Base-by-base conservation (phyloP, 53 echinoderm and acorn worm genomes). In the Luidia sarsii region DNA sequence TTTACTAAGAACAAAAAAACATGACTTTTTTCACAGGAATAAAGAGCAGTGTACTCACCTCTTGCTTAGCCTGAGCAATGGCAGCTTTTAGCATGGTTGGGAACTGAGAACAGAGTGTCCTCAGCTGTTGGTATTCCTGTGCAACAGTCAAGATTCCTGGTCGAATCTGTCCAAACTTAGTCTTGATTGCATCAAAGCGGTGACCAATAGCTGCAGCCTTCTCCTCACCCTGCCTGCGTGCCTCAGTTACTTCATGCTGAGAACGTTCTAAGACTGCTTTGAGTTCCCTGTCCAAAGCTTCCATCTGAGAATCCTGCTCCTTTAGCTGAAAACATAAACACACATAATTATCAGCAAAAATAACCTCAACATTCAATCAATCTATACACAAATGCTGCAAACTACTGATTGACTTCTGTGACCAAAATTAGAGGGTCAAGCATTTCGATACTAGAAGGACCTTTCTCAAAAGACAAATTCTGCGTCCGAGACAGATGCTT, bases 91-190 rank as follows among this genome's bases (percentile, higher is more conserved):
- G 86, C 75, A 97, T 83, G 22, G 84, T 62, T 21, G 97, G 97
- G 57, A 97, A 97, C 77, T 97, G 93, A 18, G 82, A 70, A 48
- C 97, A 97, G 67, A 97, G 64, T 7, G 83, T 67, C 50, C 97
- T 71, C 50, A 97, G 85, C 63, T 97, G 92, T 65, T 97, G 87
- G 82, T 97, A 97, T 62, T 97, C 97, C 61, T 93, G 75, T 16
- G 91, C 97, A 38, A 97, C 88, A 24, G 72, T 89, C 70, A 97
- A 84, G 49, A 97, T 83, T 7, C 97, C 93, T 7, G 97, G 97
- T 16, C 93, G 85, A 22, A 97, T 80, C 22, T 87, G 82, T 7
- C 83, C 45, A 70, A 93, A 97, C 77, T 72, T 88, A 53, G 81
- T 28, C 52, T 74, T 83, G 71, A 97, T 83, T 21, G 68, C 65